Evolutionary conservation across 2,888 invertebrate species (phyloP), one percentile per base, ranked within the genome.

Genomic region (Volucella zonaria): DNA sequence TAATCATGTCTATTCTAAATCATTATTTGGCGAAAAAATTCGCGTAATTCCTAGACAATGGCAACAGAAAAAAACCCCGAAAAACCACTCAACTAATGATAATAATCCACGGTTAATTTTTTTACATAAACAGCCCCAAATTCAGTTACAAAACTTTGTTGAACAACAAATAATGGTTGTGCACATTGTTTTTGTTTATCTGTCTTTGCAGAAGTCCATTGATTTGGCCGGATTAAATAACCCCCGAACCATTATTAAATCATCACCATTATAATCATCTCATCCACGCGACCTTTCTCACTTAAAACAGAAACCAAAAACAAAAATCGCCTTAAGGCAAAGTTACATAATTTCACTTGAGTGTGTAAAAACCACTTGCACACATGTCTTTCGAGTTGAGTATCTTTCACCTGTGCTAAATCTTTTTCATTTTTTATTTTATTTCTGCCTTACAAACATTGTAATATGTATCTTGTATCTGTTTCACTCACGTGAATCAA

Each of bases 401-500:
- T 51, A 58, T 71, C 62, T 81, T 70, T 81, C 75, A 74, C 67
- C 54, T 80, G 73, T 56, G 62, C 49, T 51, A 68, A 45, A 68
- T 58, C 23, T 54, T 59, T 56, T 45, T 38, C 45, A n/a, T 1
- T 23, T 23, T 56, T 8, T 59, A 15, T 42, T 59, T 59, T 40
- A 42, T 40, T 14, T 59, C 12, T 59, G 59, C 15, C 15, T 15
- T 59, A 59, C 38, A 59, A 15, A 59, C 38, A 31, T 23, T 18
- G 11, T 59, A 31, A 31, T 31, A 2, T 31, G 6, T 31, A 31
- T 59, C 40, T 2, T 61, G 31, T 66, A 47, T 77, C 12, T 71
- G 56, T 42, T 73, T 42, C 85, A 85, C 85, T 85, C 85, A 85
- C 85, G 85, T 85, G 80, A 40, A 56, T 58, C 47, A n/a, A 62